These are phyloP conservation scores for Heterotilapia buettikoferi DNA, from an alignment of 2,113 vertebrate genomes.

Conservation along the genomic window DNA sequence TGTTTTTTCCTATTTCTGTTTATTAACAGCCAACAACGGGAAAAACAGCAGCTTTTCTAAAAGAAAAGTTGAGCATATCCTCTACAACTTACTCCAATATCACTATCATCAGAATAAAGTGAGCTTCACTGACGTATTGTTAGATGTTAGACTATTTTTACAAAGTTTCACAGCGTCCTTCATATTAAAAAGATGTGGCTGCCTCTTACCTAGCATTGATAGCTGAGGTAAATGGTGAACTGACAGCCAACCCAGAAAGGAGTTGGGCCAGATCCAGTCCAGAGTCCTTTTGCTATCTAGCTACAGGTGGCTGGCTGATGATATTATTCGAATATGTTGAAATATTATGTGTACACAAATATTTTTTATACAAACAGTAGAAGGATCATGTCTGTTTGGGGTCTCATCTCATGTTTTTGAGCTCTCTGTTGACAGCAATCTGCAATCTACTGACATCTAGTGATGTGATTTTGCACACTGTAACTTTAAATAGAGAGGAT, in stretches of 20 bases:
- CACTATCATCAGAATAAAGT: background rate
- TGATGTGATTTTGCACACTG: background rate
- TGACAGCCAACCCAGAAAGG: background rate
- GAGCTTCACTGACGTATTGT: background rate
- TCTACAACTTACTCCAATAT: background rate
- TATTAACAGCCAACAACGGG: background rate
- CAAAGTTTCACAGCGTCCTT: background rate
- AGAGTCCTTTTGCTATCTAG: background rate
- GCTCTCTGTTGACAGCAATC: background rate
- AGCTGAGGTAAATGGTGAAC: background rate
- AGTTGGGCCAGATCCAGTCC: background rate
- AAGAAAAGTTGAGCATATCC: background rate
- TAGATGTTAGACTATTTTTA: background rate
- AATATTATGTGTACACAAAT: background rate
- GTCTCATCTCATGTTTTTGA: background rate
- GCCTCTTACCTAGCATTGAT: background rate
- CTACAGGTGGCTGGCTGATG: background rate
- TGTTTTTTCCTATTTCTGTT: background rate
- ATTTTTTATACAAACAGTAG: background rate
- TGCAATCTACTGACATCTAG: background rate
- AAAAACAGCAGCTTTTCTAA: background rate
- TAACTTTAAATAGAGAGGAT: background rate
- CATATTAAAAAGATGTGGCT: background rate
- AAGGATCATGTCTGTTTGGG: background rate
- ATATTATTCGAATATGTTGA: background rate